phyloP scores from a whole-genome alignment of 2,113 vertebrate species.

The Lophius piscatorius region DNA sequence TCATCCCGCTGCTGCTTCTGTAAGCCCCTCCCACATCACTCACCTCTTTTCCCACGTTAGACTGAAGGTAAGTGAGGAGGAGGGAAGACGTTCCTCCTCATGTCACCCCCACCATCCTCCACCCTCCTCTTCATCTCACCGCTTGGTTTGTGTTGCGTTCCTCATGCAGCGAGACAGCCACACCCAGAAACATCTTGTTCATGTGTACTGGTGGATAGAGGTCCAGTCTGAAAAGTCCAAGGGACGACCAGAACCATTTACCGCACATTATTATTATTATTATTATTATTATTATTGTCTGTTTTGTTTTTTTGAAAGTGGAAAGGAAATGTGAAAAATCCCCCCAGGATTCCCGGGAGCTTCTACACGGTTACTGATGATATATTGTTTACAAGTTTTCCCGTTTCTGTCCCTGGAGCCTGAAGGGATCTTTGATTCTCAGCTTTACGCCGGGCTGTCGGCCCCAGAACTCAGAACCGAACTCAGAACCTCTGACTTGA shows the following conservation, averaged over 20 bases:
- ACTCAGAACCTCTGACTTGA: neutral
- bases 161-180: conserved; percentile 75
- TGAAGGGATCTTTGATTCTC: neutral
- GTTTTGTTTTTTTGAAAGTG: conserved; percentile 18
- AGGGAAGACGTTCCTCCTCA: neutral
- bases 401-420: conserved; percentile 6
- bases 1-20: too few relatives aligned
- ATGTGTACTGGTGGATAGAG: conserved; percentile 74
- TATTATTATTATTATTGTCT: too few relatives aligned
- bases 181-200: conserved; percentile 81
- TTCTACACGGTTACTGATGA: conserved; percentile 17
- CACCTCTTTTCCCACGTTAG: too few relatives aligned
- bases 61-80: conserved; percentile 73
- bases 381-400: conserved; percentile 54
- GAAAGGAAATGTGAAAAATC: conserved; percentile 12
- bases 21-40: too few relatives aligned
- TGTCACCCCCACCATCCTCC: conserved; percentile 10
- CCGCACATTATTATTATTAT: conserved; percentile 48
- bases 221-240: conserved; percentile 24
- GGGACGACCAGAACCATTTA: conserved; percentile 56
- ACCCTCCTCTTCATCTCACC: conserved; percentile 12
- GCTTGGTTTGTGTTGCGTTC: conserved; percentile 20
- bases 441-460: conserved; percentile 4
- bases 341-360: conserved; percentile 13
- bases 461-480: neutral